Conservation (phyloP, 2,888 invertebrate genomes). For the Cheilosia impressa region DNA sequence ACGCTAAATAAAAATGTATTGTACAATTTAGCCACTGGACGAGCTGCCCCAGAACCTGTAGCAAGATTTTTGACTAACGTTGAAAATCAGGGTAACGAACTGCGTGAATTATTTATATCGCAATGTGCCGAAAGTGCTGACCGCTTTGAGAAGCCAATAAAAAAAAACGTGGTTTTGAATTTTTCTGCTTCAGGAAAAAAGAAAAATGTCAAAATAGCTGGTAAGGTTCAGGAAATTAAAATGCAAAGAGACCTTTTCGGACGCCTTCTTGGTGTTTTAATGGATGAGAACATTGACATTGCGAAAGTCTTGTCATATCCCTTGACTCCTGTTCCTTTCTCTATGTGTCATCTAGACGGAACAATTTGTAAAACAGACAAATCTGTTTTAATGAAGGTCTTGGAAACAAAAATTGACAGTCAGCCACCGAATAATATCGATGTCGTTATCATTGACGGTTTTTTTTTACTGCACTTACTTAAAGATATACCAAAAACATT, state of each 20-base stretch:
- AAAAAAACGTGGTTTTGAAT: not conserved
- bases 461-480: constrained; percentile 70
- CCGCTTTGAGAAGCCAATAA: constrained; percentile 2
- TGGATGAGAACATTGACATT: constrained; percentile 69
- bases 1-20: too few species aligned
- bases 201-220: constrained; percentile 1
- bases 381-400: not conserved
- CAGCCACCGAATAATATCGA: constrained; percentile 71
- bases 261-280: constrained; percentile 56
- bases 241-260: constrained; percentile 22
- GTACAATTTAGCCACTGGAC: too few species aligned
- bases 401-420: constrained; percentile 39
- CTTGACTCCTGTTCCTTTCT: constrained; percentile 18
- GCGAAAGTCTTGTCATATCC: constrained; percentile 78
- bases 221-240: constrained; percentile 4
- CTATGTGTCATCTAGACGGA: constrained; percentile 68
- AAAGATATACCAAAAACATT: constrained; percentile 46
- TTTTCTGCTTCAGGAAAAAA: not conserved
- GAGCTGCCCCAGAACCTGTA: too few species aligned
- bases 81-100: too few species aligned
- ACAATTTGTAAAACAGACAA: constrained; percentile 78
- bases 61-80: too few species aligned
- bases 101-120: constrained; percentile 7
- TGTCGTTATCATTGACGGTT: constrained; percentile 79
- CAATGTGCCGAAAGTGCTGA: not conserved